These are phyloP conservation scores for Oligia latruncula DNA, from an alignment of 2,888 invertebrate genomes.

Conservation along the genomic window DNA sequence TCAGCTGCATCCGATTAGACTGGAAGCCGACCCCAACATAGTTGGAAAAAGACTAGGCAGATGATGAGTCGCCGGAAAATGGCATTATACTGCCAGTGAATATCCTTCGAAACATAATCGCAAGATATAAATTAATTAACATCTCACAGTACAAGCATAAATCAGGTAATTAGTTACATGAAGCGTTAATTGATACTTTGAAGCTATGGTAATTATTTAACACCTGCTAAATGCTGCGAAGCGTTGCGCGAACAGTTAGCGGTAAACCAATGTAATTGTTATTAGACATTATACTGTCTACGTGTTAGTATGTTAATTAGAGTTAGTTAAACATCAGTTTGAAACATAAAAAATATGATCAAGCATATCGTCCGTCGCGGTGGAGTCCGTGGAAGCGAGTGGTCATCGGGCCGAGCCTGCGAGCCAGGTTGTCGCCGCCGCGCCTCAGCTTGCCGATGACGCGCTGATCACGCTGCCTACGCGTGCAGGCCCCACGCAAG, in stretches of 20 bases:
- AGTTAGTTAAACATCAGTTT: no score
- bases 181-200: slow-evolving; percentile 42
- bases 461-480: no score
- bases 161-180: slow-evolving; percentile 46
- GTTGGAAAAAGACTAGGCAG: no score
- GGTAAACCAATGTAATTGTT: slow-evolving; percentile 29
- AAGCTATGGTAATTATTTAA: slow-evolving; percentile 41
- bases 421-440: no score
- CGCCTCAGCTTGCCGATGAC: no score
- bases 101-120: neutral
- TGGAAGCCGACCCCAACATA: no score
- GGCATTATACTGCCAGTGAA: neutral
- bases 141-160: slow-evolving; percentile 24
- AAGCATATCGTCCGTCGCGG: no score
- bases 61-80: neutral
- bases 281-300: neutral
- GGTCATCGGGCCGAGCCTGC: no score
- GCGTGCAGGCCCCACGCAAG: no score
- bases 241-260: slow-evolving; percentile 32
- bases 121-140: slow-evolving; percentile 24
- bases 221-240: slow-evolving; percentile 40
- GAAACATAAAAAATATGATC: no score
- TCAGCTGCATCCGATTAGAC: no score
- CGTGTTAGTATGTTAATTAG: slow-evolving; percentile 15
- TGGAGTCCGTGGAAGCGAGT: no score